Percentiles rank a stretch among this genome's conserved stretches.
Conservation (phyloP, 2,797 vertebrate genomes). For the Sebastes jordani region DNA sequence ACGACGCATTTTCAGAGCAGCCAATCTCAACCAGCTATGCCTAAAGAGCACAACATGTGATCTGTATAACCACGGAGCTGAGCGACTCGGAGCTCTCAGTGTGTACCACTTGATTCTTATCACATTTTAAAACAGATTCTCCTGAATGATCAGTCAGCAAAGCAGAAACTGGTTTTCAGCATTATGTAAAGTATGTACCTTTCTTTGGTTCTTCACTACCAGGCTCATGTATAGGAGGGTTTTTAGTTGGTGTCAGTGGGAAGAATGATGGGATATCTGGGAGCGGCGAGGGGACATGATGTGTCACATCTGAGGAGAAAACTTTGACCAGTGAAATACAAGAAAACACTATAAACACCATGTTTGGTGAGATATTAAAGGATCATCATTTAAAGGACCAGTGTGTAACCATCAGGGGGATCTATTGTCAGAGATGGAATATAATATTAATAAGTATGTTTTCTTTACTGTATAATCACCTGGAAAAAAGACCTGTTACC, state of each 20-base stretch:
- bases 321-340: conserved; percentile 8
- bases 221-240: conserved; percentile 36
- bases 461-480: too few species aligned
- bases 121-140: neutral
- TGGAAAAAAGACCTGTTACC: too few species aligned
- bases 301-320: conserved; percentile 80
- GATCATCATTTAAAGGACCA: neutral
- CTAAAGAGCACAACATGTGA: neutral
- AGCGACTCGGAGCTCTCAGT: neutral
- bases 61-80: neutral
- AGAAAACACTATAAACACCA: neutral
- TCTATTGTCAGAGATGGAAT: too few species aligned
- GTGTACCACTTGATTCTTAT: neutral
- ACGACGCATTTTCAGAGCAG: neutral
- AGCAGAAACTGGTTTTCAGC: neutral
- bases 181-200: conserved; percentile 75
- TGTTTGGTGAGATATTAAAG: neutral
- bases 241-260: conserved; percentile 76
- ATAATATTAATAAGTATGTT: too few species aligned
- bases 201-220: conserved; percentile 84
- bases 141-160: neutral
- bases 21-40: neutral
- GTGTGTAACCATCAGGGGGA: too few species aligned
- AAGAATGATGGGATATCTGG: conserved; percentile 83
- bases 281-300: conserved; percentile 83